These are phyloP conservation scores for Limnephilus rhombicus DNA, from an alignment of 2,888 invertebrate genomes.

Conservation along the genomic window DNA sequence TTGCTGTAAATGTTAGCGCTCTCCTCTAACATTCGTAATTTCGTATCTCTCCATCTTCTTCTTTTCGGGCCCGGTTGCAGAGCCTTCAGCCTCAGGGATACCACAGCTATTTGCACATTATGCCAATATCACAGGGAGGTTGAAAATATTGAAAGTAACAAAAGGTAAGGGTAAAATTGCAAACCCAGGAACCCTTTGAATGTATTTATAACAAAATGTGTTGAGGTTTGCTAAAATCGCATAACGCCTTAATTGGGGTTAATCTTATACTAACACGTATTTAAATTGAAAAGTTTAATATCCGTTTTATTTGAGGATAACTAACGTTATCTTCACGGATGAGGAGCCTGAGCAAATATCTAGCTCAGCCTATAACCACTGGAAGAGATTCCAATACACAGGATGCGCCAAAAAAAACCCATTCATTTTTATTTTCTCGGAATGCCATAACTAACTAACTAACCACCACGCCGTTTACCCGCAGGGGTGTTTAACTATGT, in stretches of 20 bases:
- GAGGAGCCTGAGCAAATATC: conserved; percentile 56
- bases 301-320: conserved; percentile 37
- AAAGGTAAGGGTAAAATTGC: not conserved
- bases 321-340: conserved; percentile 57
- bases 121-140: not conserved
- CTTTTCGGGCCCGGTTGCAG: no score
- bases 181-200: not conserved
- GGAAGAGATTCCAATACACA: not conserved
- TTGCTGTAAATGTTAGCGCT: no score
- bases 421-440: not conserved
- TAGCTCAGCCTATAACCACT: conserved; percentile 12
- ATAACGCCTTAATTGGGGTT: not conserved
- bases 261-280: not conserved
- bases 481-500: no score
- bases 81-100: not conserved
- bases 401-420: not conserved
- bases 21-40: no score
- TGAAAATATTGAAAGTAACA: not conserved
- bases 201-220: not conserved
- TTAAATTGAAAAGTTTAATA: conserved; percentile 26
- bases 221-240: not conserved
- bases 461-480: no score
- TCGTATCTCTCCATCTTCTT: no score
- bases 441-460: no score
- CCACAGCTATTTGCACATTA: not conserved